Base-by-base conservation (phyloP, 2,113 vertebrate species). In the Mohoua ochrocephala region DNA sequence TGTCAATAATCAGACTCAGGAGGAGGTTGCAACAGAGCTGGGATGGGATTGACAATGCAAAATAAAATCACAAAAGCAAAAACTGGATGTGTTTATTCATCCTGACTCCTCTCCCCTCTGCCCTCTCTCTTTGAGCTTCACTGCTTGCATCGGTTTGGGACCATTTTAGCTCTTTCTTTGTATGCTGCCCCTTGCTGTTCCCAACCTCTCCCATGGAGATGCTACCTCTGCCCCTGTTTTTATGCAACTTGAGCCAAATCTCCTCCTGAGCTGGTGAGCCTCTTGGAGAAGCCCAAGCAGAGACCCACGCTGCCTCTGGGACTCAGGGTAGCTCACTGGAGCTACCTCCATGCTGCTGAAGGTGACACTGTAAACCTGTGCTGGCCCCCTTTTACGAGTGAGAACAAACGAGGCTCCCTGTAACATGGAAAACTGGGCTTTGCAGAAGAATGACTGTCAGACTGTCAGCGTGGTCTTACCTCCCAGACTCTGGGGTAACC, bases 121-220 rank as follows among this genome's bases (percentile, higher is more conserved):
- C 17, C 50, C 17, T 50, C n/a, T 69, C 27, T 37, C 68, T 78
- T 47, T 9, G 24, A 78, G 27, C 21, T 82, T 78, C 57, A 45
- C 30, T 0, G 0, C 0, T 53, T 2, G 1, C 60, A 37, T 52
- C 65, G 60, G 13, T 2, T 2, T 16, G 37, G 49, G 69, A 56
- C 65, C 27, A 11, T 19, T 59, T 59, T 68, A 68, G 19, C 49
- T 42, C 39, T 33, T 63, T 45, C n/a, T 44, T 64, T 87, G 28
- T 39, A 2, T 61, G 42, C 20, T 69, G 49, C 20, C 54, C 23
- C n/a, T 80, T 79, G 31, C 47, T 77, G 28, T 50, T 89, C 16
- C 50, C 76, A 15, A 5, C 33, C 19, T 63, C 10, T 60, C 26
- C 65, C 15, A 9, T 31, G n/a, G 84, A 80, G 67, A 53, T 69